These are phyloP conservation scores for Physeter macrocephalus DNA, from an alignment of 2,113 vertebrate species.

Conservation along the genomic window DNA sequence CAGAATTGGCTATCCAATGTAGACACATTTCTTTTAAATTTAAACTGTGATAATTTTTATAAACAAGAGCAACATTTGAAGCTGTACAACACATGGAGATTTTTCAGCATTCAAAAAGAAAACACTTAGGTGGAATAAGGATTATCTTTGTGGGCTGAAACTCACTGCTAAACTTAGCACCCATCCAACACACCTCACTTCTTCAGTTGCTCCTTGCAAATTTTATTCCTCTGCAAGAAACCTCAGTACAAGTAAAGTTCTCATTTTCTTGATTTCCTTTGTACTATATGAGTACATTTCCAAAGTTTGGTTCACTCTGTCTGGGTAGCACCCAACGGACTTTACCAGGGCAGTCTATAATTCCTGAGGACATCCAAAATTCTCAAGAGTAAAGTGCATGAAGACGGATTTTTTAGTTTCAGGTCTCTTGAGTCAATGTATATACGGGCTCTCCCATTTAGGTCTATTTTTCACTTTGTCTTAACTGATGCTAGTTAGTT, in stretches of 20 bases:
- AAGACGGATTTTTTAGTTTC: neutral
- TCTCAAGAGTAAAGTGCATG: neutral
- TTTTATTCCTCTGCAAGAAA: neutral
- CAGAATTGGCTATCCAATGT: neutral
- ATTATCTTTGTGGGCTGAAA: neutral
- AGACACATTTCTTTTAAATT: neutral
- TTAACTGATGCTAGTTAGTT: neutral
- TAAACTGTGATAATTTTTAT: neutral
- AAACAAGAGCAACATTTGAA: neutral
- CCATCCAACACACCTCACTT: neutral
- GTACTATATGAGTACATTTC: neutral
- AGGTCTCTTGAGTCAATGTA: neutral
- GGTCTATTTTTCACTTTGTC: neutral
- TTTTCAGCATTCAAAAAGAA: neutral
- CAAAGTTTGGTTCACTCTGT: neutral
- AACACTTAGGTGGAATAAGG: neutral
- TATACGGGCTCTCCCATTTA: neutral
- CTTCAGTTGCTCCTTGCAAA: neutral
- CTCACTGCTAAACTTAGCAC: neutral
- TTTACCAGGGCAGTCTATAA: neutral
- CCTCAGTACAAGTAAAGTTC: neutral
- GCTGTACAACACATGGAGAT: neutral
- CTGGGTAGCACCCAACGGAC: neutral
- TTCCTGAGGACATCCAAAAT: neutral
- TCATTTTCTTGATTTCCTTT: neutral